Evolutionary conservation across 2,888 invertebrate species (phyloP).

Genomic region (Lottia gigantea): DNA sequence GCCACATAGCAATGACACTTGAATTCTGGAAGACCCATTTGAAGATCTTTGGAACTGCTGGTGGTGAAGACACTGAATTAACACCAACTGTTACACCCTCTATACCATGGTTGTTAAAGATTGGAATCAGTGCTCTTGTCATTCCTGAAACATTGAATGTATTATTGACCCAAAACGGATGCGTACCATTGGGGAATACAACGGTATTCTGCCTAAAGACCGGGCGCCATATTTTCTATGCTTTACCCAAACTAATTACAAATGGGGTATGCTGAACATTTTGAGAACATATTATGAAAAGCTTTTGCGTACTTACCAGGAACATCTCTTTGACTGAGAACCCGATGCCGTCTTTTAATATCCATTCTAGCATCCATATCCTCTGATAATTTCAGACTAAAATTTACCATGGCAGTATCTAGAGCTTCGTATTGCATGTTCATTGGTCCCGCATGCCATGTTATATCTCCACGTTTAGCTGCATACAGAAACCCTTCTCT

Average conservation of each 20-base stretch:
- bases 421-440: constrained; percentile 62
- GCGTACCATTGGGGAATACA: no score
- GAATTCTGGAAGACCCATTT: constrained; percentile 47
- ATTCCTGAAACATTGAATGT: constrained; percentile 41
- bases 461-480: constrained; percentile 50
- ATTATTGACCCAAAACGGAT: no score
- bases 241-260: no score
- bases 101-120: constrained; percentile 44
- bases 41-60: constrained; percentile 56
- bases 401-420: constrained; percentile 46
- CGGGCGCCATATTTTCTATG: no score
- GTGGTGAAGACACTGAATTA: constrained; percentile 51
- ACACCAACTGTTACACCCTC: constrained; percentile 60
- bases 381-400: constrained; percentile 49
- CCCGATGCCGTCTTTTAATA: constrained; percentile 45
- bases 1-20: constrained; percentile 54
- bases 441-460: constrained; percentile 66
- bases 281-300: no score
- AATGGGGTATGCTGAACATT: no score
- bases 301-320: constrained; percentile 46
- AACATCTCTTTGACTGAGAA: constrained; percentile 63
- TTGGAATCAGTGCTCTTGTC: constrained; percentile 51
- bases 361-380: constrained; percentile 54
- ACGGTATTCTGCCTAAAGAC: no score
- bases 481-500: constrained; percentile 40